Base-by-base conservation (phyloP, 2,797 vertebrate species). In the Chaenodraco wilsoni region DNA sequence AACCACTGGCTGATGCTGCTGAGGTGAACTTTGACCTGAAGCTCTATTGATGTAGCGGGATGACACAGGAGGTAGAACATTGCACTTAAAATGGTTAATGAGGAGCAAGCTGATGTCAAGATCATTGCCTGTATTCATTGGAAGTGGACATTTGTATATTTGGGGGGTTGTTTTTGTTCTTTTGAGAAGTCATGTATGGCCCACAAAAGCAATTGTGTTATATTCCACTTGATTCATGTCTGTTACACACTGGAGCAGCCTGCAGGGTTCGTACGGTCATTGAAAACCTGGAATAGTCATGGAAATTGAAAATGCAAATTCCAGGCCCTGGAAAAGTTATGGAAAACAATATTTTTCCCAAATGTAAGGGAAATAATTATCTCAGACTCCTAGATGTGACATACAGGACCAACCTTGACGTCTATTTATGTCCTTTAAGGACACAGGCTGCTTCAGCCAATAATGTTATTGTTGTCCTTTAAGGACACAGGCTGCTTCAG, bases 1-100 rank as follows among this genome's bases (percentile, higher is more conserved):
- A 37, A 60, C 48, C 43, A 54, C 61, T 80, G 41, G 43, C 63
- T 72, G 54, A 69, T 72, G 41, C 37, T 43, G 33, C 61, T 55
- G 12, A 72, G 67, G 65, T 74, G 80, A 81, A 78, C 81, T 83
- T 74, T 86, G 77, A 88, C 78, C 54, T 76, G 15, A 41, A 31
- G 54, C 72, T 65, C 40, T 43, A 37, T 62, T 82, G 49, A 58
- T 69, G 65, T 33, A 52, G 49, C 10, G 60, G 50, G 48, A 62
- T 56, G 66, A 84, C 56, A 74, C 45, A 65, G 55, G 54, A 68
- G 67, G 63, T 64, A n/a, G 54, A 69, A 69, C 43, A 56, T 65
- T 69, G 77, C 76, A 69, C 72, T 62, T 56, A 48, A 71, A 69
- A 64, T 44, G 61, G 61, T 69, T 76, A 65, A 84, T 78, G 69